These are phyloP conservation scores for Phocoena phocoena DNA, from an alignment of 2,113 vertebrate genomes.

Conservation along the genomic window DNA sequence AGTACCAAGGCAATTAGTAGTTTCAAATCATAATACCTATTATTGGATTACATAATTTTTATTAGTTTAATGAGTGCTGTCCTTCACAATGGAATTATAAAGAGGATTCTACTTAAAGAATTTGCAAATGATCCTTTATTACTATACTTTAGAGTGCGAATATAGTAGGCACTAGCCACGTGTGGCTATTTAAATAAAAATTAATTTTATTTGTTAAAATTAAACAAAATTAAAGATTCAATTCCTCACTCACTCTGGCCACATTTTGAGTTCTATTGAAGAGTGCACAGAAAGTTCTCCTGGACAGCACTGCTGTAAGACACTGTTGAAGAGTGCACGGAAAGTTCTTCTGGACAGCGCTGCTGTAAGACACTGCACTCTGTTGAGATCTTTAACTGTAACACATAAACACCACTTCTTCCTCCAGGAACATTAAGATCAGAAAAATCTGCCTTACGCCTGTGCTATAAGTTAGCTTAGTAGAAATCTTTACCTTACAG, in stretches of 20 bases:
- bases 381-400: background rate
- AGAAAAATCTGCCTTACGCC: background rate
- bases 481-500: slow-evolving; percentile 19
- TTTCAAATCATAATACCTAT: slow-evolving; percentile 35
- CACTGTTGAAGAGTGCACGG: background rate
- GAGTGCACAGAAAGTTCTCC: background rate
- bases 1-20: background rate
- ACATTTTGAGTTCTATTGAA: background rate
- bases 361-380: background rate
- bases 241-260: background rate
- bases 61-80: background rate
- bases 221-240: background rate
- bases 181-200: background rate
- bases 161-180: background rate
- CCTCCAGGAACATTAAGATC: background rate
- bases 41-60: slow-evolving; percentile 9
- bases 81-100: slow-evolving; percentile 21
- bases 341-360: background rate
- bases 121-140: background rate
- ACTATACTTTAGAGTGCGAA: background rate
- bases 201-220: background rate
- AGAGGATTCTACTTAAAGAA: background rate
- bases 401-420: background rate
- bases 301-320: background rate
- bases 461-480: background rate